Conservation (phyloP, 2,888 invertebrate species). For the Synanthedon formicaeformis region DNA sequence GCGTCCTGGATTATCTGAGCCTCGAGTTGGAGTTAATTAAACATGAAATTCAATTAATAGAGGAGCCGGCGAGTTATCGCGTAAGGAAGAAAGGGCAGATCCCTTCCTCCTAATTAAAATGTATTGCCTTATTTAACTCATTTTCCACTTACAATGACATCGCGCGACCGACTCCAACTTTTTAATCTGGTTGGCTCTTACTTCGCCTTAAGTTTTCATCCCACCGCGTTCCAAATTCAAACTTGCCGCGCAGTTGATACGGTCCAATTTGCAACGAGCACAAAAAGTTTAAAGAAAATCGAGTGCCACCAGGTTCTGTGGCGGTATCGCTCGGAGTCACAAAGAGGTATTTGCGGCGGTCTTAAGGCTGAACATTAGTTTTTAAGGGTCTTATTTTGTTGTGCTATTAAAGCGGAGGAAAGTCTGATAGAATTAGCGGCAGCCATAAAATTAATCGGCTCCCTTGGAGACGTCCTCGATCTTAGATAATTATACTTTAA, state of each 20-base stretch:
- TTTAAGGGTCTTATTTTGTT: conserved; percentile 69
- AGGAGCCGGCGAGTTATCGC: conserved; percentile 62
- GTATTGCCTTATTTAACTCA: conserved; percentile 72
- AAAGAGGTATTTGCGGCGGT: conserved; percentile 68
- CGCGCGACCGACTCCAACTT: conserved; percentile 66
- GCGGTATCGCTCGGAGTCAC: conserved; percentile 53
- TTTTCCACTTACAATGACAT: conserved; percentile 69
- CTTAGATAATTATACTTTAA: not conserved
- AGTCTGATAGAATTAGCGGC: conserved; percentile 64
- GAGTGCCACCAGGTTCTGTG: conserved; percentile 45
- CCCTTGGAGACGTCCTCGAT: conserved; percentile 2
- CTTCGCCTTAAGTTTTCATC: conserved; percentile 36
- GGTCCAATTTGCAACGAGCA: conserved; percentile 15
- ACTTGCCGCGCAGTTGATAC: conserved; percentile 5
- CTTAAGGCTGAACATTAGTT: conserved; percentile 68
- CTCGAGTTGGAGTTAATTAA: conserved; percentile 61
- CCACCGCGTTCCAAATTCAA: conserved; percentile 9
- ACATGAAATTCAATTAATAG: conserved; percentile 71
- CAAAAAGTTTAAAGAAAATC: conserved; percentile 27
- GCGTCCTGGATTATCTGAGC: conserved; percentile 44
- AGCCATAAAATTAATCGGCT: conserved; percentile 63
- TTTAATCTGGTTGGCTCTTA: conserved; percentile 60
- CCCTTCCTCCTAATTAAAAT: conserved; percentile 69
- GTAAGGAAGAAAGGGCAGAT: conserved; percentile 62
- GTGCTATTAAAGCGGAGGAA: conserved; percentile 55